A percentile compares a stretch with the other conserved stretches of the same genome.
Conservation (phyloP, 2,888 invertebrate genomes). For the Callyntrura guangdongensis region DNA sequence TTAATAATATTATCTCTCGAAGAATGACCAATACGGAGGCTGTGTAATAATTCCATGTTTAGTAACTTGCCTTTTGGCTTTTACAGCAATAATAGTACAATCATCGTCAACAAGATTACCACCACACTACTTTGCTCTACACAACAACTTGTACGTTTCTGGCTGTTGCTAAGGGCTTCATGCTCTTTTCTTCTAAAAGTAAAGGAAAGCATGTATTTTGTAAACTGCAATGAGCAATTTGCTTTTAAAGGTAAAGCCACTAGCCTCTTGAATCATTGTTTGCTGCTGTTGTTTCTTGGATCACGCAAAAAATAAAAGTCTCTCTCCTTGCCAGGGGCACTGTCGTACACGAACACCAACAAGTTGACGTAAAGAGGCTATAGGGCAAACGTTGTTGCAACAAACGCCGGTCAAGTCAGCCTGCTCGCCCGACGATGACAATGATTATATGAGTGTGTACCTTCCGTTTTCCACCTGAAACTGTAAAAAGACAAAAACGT, state of each 20-base stretch:
- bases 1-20: not conserved
- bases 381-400: too few species aligned
- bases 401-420: too few species aligned
- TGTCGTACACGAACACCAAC: not conserved
- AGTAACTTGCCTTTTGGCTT: conserved; percentile 75
- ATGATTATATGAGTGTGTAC: too few species aligned
- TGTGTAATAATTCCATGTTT: conserved; percentile 71
- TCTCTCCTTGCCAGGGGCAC: not conserved
- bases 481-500: not conserved
- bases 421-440: not conserved
- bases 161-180: not conserved
- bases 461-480: conserved; percentile 27
- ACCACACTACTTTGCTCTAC: not conserved
- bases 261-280: conserved; percentile 31
- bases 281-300: conserved; percentile 6
- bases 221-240: conserved; percentile 70
- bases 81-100: conserved; percentile 7
- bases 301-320: conserved; percentile 35
- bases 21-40: conserved; percentile 27
- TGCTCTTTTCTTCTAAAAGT: not conserved
- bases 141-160: not conserved
- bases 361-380: not conserved
- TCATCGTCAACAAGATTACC: not conserved
- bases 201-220: conserved; percentile 27
- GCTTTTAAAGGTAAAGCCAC: conserved; percentile 56